Percentiles rank a stretch among this genome's conserved stretches.
Conservation (phyloP, 2,888 invertebrate genomes). For the Napeogenes inachia region DNA sequence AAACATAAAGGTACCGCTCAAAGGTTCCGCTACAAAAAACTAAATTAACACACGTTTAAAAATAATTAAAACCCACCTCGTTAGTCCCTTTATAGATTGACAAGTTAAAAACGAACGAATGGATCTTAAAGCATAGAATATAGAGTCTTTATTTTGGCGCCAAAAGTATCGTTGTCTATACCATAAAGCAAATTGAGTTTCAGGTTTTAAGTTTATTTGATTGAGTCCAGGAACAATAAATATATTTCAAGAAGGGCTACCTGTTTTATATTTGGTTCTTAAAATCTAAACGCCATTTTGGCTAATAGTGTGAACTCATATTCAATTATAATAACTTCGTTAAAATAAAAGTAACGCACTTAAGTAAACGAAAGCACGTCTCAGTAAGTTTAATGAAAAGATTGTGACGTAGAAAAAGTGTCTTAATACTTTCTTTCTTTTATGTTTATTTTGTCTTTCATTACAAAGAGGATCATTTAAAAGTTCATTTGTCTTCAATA, state of each 20-base stretch:
- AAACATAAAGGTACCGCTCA: conserved; percentile 57
- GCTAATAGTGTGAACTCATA: too few relatives aligned
- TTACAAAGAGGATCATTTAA: background rate
- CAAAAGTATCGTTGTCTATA: conserved; percentile 13
- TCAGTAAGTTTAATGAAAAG: too few relatives aligned
- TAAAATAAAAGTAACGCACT: too few relatives aligned
- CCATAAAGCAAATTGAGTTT: conserved; percentile 50
- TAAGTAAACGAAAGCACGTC: too few relatives aligned
- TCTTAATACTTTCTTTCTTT: too few relatives aligned
- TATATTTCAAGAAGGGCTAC: conserved; percentile 18
- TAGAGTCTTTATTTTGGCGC: conserved; percentile 16
- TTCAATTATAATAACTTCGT: too few relatives aligned
- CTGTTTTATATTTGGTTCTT: conserved; percentile 10
- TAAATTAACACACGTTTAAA: conserved; percentile 70
- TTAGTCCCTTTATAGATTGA: conserved; percentile 45
- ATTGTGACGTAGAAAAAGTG: too few relatives aligned
- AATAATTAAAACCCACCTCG: conserved; percentile 74
- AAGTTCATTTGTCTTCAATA: background rate
- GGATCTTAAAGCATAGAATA: conserved; percentile 12
- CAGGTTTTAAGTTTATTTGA: conserved; percentile 68
- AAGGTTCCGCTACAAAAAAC: conserved; percentile 64
- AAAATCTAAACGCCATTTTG: background rate
- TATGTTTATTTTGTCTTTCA: background rate
- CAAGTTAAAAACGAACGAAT: conserved; percentile 7
- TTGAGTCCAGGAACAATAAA: conserved; percentile 37